Evolutionary conservation across 2,113 vertebrate genomes (phyloP).

Genomic region (Vombatus ursinus): DNA sequence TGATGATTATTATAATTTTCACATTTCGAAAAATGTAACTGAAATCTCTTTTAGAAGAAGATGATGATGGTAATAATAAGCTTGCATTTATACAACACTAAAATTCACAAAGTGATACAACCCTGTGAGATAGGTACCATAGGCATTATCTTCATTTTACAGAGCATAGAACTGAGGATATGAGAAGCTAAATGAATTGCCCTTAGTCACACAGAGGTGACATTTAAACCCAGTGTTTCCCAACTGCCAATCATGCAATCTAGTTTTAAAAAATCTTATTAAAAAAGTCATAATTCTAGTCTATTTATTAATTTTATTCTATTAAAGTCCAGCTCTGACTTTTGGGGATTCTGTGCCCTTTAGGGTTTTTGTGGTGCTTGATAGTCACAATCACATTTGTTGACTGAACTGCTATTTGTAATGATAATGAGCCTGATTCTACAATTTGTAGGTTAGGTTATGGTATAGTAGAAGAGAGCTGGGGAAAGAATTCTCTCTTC

Average conservation of each 20-base stretch:
- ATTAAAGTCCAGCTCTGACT: neutral
- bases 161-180: neutral
- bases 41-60: neutral
- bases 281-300: neutral
- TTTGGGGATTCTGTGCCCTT: neutral
- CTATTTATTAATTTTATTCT: too few species aligned
- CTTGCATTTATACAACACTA: neutral
- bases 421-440: constrained; percentile 12
- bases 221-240: neutral
- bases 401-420: constrained; percentile 1
- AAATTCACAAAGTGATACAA: neutral
- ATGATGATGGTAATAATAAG: neutral
- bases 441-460: neutral
- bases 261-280: neutral
- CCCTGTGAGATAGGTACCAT: neutral
- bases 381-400: neutral
- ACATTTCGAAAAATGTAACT: neutral
- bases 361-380: neutral
- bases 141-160: neutral
- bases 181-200: neutral
- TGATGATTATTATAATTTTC: neutral
- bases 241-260: neutral
- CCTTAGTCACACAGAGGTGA: neutral
- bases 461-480: neutral
- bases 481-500: neutral